Evolutionary conservation across 2,797 vertebrate genomes (phyloP).

Genomic region (Uromys caudimaculatus): DNA sequence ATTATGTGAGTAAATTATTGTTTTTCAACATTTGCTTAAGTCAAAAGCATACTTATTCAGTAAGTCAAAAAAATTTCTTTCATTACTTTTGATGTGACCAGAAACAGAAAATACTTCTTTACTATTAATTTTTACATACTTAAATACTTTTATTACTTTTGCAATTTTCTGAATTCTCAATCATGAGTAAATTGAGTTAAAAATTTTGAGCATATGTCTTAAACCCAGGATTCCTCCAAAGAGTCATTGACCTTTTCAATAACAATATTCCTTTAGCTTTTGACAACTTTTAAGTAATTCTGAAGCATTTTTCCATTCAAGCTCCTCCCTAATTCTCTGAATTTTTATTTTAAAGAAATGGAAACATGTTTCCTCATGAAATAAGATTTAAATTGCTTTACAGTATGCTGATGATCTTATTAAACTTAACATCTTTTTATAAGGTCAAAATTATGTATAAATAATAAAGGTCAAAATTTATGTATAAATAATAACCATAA

Average conservation of each 20-base stretch:
- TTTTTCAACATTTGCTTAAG: slow-evolving; percentile 32
- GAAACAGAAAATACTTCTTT: not conserved
- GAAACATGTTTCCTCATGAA: not conserved
- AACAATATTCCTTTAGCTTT: not conserved
- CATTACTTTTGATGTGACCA: not conserved
- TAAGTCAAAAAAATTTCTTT: not conserved
- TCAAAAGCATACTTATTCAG: not conserved
- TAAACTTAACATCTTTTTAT: not conserved
- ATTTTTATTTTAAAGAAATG: slow-evolving; percentile 16
- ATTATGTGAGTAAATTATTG: not conserved
- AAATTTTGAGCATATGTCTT: not conserved
- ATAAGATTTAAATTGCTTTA: not conserved
- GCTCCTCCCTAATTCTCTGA: not conserved
- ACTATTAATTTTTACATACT: not conserved
- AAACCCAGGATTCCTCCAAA: not conserved
- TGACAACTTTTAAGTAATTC: not conserved
- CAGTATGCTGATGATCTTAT: not conserved
- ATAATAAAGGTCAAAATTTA: not conserved
- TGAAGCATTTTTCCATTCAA: not conserved
- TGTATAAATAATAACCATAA: slow-evolving; percentile 8
- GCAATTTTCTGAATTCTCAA: not conserved
- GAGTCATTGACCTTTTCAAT: not conserved
- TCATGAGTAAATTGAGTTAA: not conserved
- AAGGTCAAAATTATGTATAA: not conserved
- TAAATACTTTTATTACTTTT: not conserved